A percentile compares a stretch with the other conserved stretches of the same genome.
These are phyloP conservation scores for Lasioglossum morio DNA, from an alignment of 2,888 invertebrate genomes.

Conservation along the genomic window DNA sequence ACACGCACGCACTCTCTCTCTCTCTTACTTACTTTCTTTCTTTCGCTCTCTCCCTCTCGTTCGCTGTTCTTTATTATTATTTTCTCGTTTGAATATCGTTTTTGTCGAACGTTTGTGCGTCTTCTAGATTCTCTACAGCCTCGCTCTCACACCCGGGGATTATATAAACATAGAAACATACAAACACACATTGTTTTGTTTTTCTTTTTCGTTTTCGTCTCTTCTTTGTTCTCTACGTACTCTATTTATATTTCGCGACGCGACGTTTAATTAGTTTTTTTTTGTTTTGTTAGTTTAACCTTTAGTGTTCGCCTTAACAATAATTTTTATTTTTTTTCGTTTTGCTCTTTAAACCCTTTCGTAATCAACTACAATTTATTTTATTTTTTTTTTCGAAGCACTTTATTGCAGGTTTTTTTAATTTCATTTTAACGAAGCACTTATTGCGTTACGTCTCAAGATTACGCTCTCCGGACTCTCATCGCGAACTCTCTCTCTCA, in stretches of 20 bases:
- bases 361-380: slow-evolving; percentile 67
- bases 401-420: slow-evolving; percentile 77
- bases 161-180: slow-evolving; percentile 83
- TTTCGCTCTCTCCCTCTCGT: neutral
- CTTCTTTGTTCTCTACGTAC: slow-evolving; percentile 45
- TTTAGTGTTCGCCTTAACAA: slow-evolving; percentile 63
- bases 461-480: slow-evolving; percentile 29
- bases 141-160: slow-evolving; percentile 75
- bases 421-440: slow-evolving; percentile 76
- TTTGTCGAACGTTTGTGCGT: slow-evolving; percentile 67
- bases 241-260: slow-evolving; percentile 61
- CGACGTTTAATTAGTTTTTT: slow-evolving; percentile 52
- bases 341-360: slow-evolving; percentile 64
- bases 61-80: neutral
- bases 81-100: slow-evolving; percentile 26
- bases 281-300: slow-evolving; percentile 5
- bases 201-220: slow-evolving; percentile 20
- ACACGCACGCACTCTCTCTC: neutral
- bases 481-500: neutral
- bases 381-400: slow-evolving; percentile 70
- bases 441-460: slow-evolving; percentile 74
- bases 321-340: slow-evolving; percentile 33
- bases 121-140: slow-evolving; percentile 69
- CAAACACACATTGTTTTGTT: slow-evolving; percentile 79
- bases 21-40: neutral